phyloP scores from a whole-genome alignment of 2,797 vertebrate species.

The Spinus olivaceus region DNA sequence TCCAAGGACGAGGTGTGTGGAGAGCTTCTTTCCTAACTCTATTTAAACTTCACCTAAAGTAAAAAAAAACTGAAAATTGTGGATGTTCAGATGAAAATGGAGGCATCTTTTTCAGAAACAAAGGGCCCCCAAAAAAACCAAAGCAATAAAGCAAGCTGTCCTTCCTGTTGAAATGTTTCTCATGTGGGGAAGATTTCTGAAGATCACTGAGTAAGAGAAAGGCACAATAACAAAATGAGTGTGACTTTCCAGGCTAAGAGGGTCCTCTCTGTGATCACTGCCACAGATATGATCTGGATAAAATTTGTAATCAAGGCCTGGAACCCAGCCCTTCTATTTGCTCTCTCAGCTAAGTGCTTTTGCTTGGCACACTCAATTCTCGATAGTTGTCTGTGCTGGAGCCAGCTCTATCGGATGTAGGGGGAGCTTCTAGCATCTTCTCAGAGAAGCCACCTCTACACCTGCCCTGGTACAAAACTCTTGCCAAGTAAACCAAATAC shows the following conservation, averaged over 20 bases:
- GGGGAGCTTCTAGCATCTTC: neutral
- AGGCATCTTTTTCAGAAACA: neutral
- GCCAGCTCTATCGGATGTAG: accelerated
- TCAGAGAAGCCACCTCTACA: neutral
- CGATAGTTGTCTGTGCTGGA: neutral
- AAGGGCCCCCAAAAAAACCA: neutral
- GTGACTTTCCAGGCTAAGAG: neutral
- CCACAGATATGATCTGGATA: neutral
- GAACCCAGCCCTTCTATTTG: neutral
- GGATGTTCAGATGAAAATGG: neutral
- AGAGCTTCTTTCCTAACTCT: neutral
- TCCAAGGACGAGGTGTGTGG: neutral
- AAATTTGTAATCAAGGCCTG: neutral
- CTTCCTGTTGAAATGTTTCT: neutral
- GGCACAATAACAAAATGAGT: neutral
- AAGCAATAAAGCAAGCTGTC: neutral
- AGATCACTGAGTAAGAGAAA: neutral
- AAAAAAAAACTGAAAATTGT: neutral
- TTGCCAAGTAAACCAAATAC: neutral
- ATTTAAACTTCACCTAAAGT: neutral
- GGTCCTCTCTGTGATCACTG: accelerated
- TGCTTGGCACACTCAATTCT: neutral
- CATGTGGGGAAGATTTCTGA: neutral
- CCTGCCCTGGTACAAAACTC: neutral
- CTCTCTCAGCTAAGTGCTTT: neutral